A percentile compares a stretch with the other conserved stretches of the same genome.
phyloP scores from a whole-genome alignment of 1,140 invertebrate genomes.

The Sinonovacula constricta region DNA sequence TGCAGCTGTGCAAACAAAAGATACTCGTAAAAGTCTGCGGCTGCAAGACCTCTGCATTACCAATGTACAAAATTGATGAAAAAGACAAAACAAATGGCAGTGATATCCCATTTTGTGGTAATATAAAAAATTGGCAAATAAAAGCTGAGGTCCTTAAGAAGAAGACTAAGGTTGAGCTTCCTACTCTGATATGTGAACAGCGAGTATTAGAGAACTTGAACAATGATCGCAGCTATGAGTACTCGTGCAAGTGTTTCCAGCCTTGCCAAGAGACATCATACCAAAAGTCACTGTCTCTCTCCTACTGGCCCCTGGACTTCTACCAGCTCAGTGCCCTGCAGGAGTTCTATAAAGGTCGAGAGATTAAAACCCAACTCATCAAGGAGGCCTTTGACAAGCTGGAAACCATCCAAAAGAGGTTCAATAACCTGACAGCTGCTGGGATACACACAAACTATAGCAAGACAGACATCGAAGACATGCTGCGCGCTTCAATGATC shows the following conservation, averaged over 20 bases:
- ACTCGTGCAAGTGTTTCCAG: constrained; percentile 69
- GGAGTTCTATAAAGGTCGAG: constrained; percentile 54
- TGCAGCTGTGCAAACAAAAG: constrained; percentile 72
- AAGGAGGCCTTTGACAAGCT: constrained; percentile 59
- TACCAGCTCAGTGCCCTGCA: constrained; percentile 68
- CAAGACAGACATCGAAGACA: constrained; percentile 47
- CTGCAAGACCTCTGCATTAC: constrained; percentile 64
- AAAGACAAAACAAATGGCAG: not conserved
- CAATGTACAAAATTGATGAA: constrained; percentile 34
- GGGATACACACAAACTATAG: constrained; percentile 42
- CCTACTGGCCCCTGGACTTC: constrained; percentile 75
- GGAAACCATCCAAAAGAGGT: not conserved
- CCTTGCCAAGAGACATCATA: constrained; percentile 72
- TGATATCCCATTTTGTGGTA: constrained; percentile 68
- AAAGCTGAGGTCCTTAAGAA: not conserved
- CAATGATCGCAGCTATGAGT: constrained; percentile 70
- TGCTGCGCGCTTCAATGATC: constrained; percentile 63
- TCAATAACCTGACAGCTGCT: not conserved
- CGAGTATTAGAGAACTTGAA: constrained; percentile 62
- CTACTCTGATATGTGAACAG: constrained; percentile 66
- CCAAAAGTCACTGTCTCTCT: constrained; percentile 73
- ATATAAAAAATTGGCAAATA: constrained; percentile 63
- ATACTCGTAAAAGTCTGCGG: constrained; percentile 66
- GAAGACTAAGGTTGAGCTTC: constrained; percentile 34
- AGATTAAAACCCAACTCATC: constrained; percentile 62